Evolutionary conservation across 2,113 vertebrate species (phyloP).

Genomic region (Charina bottae): DNA sequence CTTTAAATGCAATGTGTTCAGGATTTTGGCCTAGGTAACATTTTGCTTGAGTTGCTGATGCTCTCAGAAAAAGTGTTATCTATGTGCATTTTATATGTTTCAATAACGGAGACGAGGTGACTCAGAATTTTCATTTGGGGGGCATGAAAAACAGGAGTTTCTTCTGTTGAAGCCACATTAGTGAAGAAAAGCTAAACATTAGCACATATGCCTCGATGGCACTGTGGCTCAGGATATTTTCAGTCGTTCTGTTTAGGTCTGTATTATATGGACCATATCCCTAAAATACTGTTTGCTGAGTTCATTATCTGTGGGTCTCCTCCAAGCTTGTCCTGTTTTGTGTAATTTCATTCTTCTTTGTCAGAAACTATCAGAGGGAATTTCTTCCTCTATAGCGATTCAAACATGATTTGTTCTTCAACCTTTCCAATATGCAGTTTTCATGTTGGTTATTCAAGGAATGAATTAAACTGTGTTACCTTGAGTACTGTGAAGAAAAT

Average conservation of each 20-base stretch:
- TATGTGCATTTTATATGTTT: slow-evolving; percentile 15
- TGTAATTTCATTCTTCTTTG: slow-evolving; percentile 47
- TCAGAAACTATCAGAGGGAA: slow-evolving; percentile 21
- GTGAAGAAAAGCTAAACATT: neutral
- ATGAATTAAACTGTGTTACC: rapidly evolving
- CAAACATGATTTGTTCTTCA: slow-evolving; percentile 38
- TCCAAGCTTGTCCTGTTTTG: slow-evolving; percentile 25
- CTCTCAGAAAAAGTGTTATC: neutral
- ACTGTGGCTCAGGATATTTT: neutral
- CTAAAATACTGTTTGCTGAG: slow-evolving; percentile 41
- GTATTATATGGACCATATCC: neutral
- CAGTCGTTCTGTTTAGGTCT: slow-evolving; percentile 19
- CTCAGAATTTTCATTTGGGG: slow-evolving; percentile 8
- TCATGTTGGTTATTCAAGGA: neutral
- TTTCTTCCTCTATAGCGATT: slow-evolving; percentile 49
- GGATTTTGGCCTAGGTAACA: slow-evolving; percentile 27
- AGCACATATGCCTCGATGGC: neutral
- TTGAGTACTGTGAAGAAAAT: neutral
- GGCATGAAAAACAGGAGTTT: neutral
- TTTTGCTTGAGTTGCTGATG: neutral
- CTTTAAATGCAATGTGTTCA: neutral
- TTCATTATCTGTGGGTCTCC: slow-evolving; percentile 36
- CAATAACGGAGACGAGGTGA: slow-evolving; percentile 16
- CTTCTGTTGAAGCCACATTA: neutral
- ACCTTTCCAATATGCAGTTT: neutral